A percentile compares a stretch with the other conserved stretches of the same genome.
Conservation (phyloP, 1,140 invertebrate genomes). For the Phymorhynchus buccinoides region DNA sequence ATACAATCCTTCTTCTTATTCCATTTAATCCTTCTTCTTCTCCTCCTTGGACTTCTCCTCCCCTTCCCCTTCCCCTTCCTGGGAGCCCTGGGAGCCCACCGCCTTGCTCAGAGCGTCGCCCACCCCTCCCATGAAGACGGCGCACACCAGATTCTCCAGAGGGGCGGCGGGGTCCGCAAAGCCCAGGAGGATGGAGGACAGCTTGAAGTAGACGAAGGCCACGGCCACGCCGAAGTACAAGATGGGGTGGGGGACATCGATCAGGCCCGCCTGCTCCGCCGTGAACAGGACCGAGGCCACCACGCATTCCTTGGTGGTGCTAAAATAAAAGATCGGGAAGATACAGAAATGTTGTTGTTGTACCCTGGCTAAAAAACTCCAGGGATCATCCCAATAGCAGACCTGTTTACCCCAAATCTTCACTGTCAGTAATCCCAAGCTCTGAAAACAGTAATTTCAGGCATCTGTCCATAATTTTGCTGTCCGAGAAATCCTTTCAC, state of each 20-base stretch:
- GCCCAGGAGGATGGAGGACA: slow-evolving; percentile 94
- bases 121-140: slow-evolving; percentile 96
- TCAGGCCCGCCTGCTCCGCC: slow-evolving; percentile 95
- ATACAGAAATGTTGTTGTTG: too few relatives aligned
- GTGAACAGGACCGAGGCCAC: slow-evolving; percentile 97
- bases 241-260: slow-evolving; percentile 95
- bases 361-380: too few relatives aligned
- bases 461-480: too few relatives aligned
- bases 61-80: slow-evolving; percentile 58
- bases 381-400: too few relatives aligned
- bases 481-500: too few relatives aligned
- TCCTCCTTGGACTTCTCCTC: slow-evolving; percentile 67
- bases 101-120: slow-evolving; percentile 88
- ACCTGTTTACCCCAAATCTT: too few relatives aligned
- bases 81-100: slow-evolving; percentile 54
- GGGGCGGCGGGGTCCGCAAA: slow-evolving; percentile 99
- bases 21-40: slow-evolving; percentile 69
- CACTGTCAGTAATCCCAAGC: too few relatives aligned
- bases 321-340: too few relatives aligned
- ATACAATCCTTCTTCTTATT: too few relatives aligned
- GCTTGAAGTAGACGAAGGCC: slow-evolving; percentile 99
- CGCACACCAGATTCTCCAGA: slow-evolving; percentile 98
- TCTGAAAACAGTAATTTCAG: too few relatives aligned
- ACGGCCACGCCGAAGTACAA: slow-evolving; percentile 99
- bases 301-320: slow-evolving; percentile 96